phyloP scores from a whole-genome alignment of 2,113 vertebrate genomes.

The Pterocles gutturalis region DNA sequence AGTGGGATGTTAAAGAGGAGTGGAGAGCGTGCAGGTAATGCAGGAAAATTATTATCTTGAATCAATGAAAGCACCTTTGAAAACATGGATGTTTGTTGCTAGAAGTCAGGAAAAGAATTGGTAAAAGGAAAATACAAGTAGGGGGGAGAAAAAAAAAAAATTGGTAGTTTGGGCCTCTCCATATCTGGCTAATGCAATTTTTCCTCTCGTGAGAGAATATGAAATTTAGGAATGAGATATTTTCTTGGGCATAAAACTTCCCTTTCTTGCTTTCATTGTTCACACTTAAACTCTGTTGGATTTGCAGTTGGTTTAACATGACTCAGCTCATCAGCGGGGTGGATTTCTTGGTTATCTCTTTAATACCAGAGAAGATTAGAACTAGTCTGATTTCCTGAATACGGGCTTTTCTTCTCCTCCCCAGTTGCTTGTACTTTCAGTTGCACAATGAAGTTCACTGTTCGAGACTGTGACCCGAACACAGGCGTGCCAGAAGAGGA shows the following conservation, averaged over 20 bases:
- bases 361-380: not conserved
- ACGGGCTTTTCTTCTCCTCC: not conserved
- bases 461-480: slow-evolving; percentile 94
- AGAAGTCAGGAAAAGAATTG: not conserved
- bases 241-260: not conserved
- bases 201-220: not conserved
- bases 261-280: not conserved
- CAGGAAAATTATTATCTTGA: not conserved
- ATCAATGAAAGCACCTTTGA: not conserved
- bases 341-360: not conserved
- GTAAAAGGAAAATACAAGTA: not conserved
- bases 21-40: not conserved
- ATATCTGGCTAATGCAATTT: not conserved
- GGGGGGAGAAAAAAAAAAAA: not conserved
- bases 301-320: not conserved
- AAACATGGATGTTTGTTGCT: accelerated
- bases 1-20: not conserved
- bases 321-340: not conserved
- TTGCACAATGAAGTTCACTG: slow-evolving; percentile 95
- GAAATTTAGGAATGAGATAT: not conserved
- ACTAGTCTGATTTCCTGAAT: not conserved
- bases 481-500: slow-evolving; percentile 93
- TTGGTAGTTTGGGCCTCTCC: not conserved
- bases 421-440: slow-evolving; percentile 93
- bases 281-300: not conserved